These are phyloP conservation scores for Acrocephalus scirpaceus DNA, from an alignment of 2,797 vertebrate genomes.

Conservation along the genomic window DNA sequence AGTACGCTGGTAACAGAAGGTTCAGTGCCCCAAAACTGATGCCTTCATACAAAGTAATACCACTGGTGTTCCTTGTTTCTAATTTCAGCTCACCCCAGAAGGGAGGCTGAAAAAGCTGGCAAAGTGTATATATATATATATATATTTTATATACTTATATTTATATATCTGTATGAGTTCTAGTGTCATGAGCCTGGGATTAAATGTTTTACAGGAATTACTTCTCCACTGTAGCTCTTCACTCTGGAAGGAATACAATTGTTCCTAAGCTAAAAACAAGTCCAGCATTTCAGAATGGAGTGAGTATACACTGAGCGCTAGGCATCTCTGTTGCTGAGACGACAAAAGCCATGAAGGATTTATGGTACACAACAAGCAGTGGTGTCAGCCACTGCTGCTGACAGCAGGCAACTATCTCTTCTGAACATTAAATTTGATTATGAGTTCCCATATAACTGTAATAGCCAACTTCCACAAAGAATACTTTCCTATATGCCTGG, in stretches of 20 bases:
- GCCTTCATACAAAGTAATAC: background rate
- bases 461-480: slow-evolving; percentile 35
- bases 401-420: slow-evolving; percentile 1
- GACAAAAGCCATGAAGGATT: background rate
- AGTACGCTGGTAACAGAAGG: background rate
- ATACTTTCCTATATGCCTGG: slow-evolving; percentile 19
- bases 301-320: background rate
- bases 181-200: background rate
- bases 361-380: background rate
- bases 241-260: background rate
- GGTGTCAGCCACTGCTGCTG: background rate
- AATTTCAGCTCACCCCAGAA: background rate
- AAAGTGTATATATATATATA: accelerated
- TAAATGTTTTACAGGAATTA: background rate
- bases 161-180: background rate
- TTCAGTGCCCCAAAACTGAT: background rate
- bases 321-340: background rate
- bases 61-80: background rate
- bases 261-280: background rate
- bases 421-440: slow-evolving; percentile 21
- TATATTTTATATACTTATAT: too few species aligned
- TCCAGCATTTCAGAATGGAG: background rate
- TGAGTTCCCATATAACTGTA: slow-evolving; percentile 17
- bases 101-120: background rate
- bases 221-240: background rate